Evolutionary conservation across 1,140 invertebrate species (phyloP).

Genomic region (Maniola jurtina): DNA sequence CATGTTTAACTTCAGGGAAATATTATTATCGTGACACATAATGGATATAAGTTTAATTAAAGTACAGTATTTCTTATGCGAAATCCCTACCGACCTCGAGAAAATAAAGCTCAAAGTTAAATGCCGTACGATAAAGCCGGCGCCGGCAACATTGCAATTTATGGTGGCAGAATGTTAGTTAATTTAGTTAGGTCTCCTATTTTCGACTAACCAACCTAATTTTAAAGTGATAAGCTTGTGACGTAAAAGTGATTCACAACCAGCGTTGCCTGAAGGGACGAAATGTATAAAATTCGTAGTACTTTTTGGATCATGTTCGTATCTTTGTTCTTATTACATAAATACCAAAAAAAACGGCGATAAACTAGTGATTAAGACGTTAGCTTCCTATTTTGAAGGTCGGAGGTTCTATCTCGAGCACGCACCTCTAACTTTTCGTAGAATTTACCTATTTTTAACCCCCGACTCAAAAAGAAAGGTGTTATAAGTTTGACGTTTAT

Average conservation of each 20-base stretch:
- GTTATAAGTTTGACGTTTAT: too few species aligned
- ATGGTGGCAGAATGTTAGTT: constrained; percentile 12
- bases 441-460: too few species aligned
- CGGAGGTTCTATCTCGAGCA: too few species aligned
- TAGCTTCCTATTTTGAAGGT: too few species aligned
- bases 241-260: background rate
- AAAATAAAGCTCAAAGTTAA: constrained; percentile 17
- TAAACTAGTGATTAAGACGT: too few species aligned
- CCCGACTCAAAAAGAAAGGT: too few species aligned
- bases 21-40: background rate
- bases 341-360: too few species aligned
- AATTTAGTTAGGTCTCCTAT: constrained; percentile 15
- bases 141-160: constrained; percentile 10
- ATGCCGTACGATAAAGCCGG: constrained; percentile 8
- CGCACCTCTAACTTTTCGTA: too few species aligned
- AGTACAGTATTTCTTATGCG: constrained; percentile 9
- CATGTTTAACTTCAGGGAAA: background rate
- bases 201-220: constrained; percentile 12
- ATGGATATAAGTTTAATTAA: constrained; percentile 6
- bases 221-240: constrained; percentile 12
- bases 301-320: too few species aligned
- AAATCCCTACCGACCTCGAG: constrained; percentile 12
- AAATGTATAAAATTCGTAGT: background rate
- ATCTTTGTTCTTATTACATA: too few species aligned
- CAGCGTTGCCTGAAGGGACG: background rate